Conservation (phyloP, 64 coral and sea anemone genomes). For the Dendrophyllia cribrosa region DNA sequence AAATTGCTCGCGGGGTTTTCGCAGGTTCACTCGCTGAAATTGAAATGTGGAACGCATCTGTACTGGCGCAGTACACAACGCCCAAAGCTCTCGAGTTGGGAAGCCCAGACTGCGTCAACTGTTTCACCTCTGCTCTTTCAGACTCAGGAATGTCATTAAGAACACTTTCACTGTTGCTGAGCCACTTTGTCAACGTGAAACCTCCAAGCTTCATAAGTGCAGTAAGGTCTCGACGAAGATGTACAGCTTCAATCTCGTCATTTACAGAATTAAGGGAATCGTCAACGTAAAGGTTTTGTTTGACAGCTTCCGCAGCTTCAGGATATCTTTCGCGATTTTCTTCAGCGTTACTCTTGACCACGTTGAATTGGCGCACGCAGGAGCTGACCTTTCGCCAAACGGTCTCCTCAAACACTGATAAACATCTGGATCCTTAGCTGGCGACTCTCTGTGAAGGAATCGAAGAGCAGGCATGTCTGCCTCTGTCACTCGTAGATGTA, state of each 20-base stretch:
- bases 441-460: conserved; percentile 2
- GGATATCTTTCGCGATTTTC: not conserved
- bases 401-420: conserved; percentile 8
- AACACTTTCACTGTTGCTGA: not conserved
- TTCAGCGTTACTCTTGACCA: not conserved
- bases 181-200: conserved; percentile 18
- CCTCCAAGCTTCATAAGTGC: not conserved
- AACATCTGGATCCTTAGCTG: not conserved
- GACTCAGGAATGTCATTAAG: conserved; percentile 5
- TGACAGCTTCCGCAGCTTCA: not conserved
- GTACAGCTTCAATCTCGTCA: not conserved
- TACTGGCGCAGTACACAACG: not conserved
- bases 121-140: not conserved
- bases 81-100: not conserved
- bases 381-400: conserved; percentile 17
- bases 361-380: conserved; percentile 17
- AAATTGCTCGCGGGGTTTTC: not conserved
- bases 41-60: not conserved
- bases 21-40: not conserved
- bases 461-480: not conserved
- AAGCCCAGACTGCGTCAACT: not conserved
- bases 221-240: not conserved
- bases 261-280: not conserved
- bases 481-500: conserved; percentile 1
- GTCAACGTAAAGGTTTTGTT: too few relatives aligned